Conservation (phyloP, 35 echinoderm and acorn worm species). For the Lytechinus variegatus region DNA sequence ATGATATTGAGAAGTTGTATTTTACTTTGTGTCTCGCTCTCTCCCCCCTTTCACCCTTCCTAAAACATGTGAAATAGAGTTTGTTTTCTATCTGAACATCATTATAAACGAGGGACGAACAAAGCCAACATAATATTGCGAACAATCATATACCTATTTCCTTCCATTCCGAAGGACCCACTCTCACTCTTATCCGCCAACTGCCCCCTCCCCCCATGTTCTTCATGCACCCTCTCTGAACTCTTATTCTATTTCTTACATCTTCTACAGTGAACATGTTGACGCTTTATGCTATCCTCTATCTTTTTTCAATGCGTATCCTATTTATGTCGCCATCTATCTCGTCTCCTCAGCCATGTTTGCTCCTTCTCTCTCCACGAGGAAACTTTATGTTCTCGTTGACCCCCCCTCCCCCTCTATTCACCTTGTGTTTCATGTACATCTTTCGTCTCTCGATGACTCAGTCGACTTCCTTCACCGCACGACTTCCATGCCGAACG, state of each 20-base stretch:
- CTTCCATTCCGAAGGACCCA: not conserved
- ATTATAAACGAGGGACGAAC: no score
- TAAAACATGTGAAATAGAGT: no score
- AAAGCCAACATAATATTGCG: no score
- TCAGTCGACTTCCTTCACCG: not conserved
- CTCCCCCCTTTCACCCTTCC: not conserved
- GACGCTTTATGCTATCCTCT: not conserved
- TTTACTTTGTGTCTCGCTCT: not conserved
- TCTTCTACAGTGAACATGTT: not conserved
- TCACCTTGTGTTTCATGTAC: not conserved
- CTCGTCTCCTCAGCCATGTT: not conserved
- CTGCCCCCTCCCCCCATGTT: not conserved
- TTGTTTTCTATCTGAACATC: no score
- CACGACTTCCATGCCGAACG: constrained; percentile 15
- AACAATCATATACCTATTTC: not conserved
- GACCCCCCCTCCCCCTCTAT: not conserved
- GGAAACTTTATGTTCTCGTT: not conserved
- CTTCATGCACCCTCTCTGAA: not conserved
- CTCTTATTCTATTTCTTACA: not conserved
- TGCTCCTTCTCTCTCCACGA: not conserved
- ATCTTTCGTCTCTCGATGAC: not conserved
- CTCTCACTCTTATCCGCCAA: not conserved
- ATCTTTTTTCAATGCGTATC: not conserved
- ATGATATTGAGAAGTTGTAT: not conserved
- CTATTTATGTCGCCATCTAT: not conserved